Conservation (phyloP, 2,113 vertebrate species). For the Coryphaenoides rupestris region DNA sequence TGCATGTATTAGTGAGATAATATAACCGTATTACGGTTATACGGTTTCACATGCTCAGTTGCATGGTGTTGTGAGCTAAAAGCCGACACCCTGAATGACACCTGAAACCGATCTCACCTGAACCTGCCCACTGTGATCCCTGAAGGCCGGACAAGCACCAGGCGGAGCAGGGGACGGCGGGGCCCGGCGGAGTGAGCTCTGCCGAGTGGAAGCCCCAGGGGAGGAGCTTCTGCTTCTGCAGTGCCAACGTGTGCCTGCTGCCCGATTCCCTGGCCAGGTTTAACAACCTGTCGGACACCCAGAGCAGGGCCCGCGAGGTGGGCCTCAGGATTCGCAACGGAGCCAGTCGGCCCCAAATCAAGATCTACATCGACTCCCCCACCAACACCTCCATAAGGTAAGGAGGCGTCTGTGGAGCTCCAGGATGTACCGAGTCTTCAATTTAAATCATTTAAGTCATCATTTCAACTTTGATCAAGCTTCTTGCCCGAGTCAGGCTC, state of each 20-base stretch:
- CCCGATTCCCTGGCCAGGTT: constrained; percentile 89
- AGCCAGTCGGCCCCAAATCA: constrained; percentile 94
- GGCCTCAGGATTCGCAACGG: constrained; percentile 92
- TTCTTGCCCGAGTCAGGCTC: too few species aligned
- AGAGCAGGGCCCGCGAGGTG: constrained; percentile 87
- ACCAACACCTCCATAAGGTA: constrained; percentile 94
- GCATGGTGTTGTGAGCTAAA: too few species aligned
- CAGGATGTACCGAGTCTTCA: too few species aligned
- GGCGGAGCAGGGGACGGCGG: constrained; percentile 70
- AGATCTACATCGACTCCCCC: constrained; percentile 98
- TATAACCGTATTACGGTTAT: background rate
- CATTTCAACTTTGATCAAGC: too few species aligned
- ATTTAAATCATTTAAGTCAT: too few species aligned
- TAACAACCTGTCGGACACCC: constrained; percentile 92
- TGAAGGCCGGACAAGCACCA: constrained; percentile 77
- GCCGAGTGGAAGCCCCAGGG: constrained; percentile 87
- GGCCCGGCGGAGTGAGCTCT: constrained; percentile 45
- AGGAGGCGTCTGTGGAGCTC: background rate
- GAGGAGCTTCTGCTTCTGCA: constrained; percentile 93
- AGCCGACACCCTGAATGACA: too few species aligned
- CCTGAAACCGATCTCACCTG: background rate
- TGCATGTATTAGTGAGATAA: background rate
- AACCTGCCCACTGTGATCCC: too few species aligned
- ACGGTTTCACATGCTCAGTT: background rate
- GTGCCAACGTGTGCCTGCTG: constrained; percentile 92